Conservation (phyloP, 2,888 invertebrate species). For the Salticus scenicus region DNA sequence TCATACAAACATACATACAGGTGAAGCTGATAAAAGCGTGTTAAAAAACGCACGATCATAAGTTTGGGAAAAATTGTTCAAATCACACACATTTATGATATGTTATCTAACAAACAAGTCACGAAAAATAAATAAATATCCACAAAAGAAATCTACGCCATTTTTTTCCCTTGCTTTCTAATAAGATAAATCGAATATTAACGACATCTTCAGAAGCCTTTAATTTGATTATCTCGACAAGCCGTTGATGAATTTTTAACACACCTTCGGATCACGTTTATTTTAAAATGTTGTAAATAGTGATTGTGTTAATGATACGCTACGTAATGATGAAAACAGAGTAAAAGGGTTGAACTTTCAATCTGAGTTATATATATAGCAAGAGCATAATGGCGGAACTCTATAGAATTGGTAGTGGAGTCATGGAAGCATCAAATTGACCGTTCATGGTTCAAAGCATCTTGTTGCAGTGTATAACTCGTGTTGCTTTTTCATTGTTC, state of each 20-base stretch:
- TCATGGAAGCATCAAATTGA: constrained; percentile 44
- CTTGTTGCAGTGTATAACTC: background rate
- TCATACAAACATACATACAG: no score
- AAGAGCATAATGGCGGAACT: constrained; percentile 51
- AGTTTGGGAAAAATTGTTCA: no score
- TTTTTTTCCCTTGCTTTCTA: background rate
- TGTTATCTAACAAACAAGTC: no score
- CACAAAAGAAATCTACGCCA: background rate
- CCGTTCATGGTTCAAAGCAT: constrained; percentile 50
- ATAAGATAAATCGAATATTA: no score
- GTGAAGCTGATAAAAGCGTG: no score
- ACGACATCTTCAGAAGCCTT: background rate
- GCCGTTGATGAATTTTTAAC: background rate
- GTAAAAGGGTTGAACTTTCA: constrained; percentile 6
- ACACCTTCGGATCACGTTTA: background rate
- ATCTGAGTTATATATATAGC: constrained; percentile 37
- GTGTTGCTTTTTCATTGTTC: background rate
- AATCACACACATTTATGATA: no score
- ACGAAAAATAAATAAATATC: background rate
- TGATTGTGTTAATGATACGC: background rate
- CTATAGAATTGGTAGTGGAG: constrained; percentile 38
- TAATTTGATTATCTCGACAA: background rate
- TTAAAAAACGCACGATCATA: no score
- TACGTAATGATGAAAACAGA: background rate
- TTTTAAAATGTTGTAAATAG: background rate